Conservation (phyloP, 2,113 vertebrate genomes). For the Verasper variegatus region DNA sequence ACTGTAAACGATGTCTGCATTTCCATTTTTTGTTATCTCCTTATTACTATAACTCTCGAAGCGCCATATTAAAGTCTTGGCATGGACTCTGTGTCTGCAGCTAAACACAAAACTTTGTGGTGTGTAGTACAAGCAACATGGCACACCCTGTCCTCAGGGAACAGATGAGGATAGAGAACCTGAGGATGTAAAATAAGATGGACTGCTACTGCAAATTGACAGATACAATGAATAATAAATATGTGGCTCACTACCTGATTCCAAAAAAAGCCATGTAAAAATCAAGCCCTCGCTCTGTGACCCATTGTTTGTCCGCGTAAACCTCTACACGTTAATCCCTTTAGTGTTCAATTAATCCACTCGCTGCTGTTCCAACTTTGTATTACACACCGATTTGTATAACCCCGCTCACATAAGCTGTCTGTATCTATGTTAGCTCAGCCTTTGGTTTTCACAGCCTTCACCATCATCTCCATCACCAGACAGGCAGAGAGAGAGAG, state of each 20-base stretch:
- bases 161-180: constrained; percentile 21
- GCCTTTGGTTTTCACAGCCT: constrained; percentile 80
- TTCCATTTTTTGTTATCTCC: constrained; percentile 92
- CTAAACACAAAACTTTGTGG: constrained; percentile 25
- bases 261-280: constrained; percentile 50
- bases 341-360: constrained; percentile 79
- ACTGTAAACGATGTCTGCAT: constrained; percentile 96
- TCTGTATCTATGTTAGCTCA: constrained; percentile 83
- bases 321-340: constrained; percentile 75
- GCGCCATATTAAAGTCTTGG: constrained; percentile 90
- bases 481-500: constrained; percentile 55
- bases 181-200: constrained; percentile 28
- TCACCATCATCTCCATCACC: constrained; percentile 65
- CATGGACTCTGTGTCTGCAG: constrained; percentile 76
- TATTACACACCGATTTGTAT: constrained; percentile 70
- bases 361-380: constrained; percentile 74
- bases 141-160: constrained; percentile 43
- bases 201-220: constrained; percentile 20
- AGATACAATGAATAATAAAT: constrained; percentile 30
- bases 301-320: constrained; percentile 73
- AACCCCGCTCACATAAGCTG: constrained; percentile 75
- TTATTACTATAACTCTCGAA: constrained; percentile 94
- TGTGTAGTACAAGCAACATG: constrained; percentile 31
- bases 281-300: constrained; percentile 67
- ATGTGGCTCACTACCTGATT: constrained; percentile 50